Evolutionary conservation across 2,797 vertebrate genomes (phyloP).

Genomic region (Anabas testudineus): DNA sequence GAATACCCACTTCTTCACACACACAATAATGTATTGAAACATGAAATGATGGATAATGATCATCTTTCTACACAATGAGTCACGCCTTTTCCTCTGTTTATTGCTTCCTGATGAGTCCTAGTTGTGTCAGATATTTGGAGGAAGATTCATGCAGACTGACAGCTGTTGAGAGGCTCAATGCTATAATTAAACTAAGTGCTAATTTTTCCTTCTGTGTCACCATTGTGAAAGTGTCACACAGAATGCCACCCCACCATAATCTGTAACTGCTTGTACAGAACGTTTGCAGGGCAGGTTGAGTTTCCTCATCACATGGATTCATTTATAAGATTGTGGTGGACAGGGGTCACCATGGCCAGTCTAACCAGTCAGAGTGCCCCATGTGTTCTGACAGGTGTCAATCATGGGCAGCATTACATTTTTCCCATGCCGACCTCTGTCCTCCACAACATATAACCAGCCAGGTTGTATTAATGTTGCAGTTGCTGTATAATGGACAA

Average conservation of each 20-base stretch:
- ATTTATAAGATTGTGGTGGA: too few relatives aligned
- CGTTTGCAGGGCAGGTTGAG: constrained; percentile 15
- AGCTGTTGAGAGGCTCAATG: background rate
- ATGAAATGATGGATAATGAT: background rate
- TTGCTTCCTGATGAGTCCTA: background rate
- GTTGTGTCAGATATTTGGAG: background rate
- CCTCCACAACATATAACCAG: too few relatives aligned
- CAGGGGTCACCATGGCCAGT: too few relatives aligned
- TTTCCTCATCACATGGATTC: background rate
- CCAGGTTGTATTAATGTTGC: too few relatives aligned
- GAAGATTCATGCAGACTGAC: background rate
- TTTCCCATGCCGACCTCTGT: too few relatives aligned
- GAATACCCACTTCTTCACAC: background rate
- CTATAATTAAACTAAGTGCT: constrained; percentile 7
- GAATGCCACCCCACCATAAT: background rate
- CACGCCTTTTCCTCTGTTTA: background rate
- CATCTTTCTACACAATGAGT: background rate
- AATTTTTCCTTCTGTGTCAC: constrained; percentile 11
- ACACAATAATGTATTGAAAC: background rate
- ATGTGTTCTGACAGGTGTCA: too few relatives aligned
- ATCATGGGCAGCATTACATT: too few relatives aligned
- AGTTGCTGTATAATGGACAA: background rate
- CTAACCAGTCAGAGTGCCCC: too few relatives aligned
- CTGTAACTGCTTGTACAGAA: background rate
- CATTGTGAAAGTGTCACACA: constrained; percentile 14